Conservation (phyloP, 2,113 vertebrate genomes). For the Cheirogaleus medius region DNA sequence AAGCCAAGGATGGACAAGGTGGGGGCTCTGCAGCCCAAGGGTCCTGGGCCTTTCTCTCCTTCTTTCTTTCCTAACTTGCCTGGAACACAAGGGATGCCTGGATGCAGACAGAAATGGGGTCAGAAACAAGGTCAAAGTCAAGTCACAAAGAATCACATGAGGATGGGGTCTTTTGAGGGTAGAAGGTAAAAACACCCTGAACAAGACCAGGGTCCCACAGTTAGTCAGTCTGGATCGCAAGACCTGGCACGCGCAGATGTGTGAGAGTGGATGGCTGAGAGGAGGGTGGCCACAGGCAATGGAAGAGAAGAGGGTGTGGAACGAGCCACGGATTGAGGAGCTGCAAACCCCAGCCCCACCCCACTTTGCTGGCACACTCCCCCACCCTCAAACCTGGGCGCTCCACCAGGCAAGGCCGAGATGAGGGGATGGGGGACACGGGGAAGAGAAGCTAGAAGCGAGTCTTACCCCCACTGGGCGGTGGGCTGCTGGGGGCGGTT, state of each 20-base stretch:
- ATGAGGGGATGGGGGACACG: constrained; percentile 88
- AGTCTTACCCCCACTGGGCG: constrained; percentile 93
- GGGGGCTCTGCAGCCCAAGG: background rate
- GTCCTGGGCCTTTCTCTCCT: background rate
- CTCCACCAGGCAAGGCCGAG: constrained; percentile 89
- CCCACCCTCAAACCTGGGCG: constrained; percentile 76
- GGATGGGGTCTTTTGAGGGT: background rate
- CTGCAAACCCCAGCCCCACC: background rate
- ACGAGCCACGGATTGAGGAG: background rate
- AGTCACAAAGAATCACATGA: background rate
- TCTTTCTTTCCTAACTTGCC: background rate
- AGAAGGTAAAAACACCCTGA: background rate
- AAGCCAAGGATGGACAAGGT: background rate
- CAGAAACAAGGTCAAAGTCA: background rate
- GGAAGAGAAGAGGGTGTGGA: background rate
- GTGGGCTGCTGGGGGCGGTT: constrained; percentile 86
- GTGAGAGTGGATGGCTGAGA: fast-evolving
- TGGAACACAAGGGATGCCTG: background rate
- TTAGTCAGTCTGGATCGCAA: background rate
- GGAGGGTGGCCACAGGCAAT: background rate
- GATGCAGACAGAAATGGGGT: background rate
- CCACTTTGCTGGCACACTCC: background rate
- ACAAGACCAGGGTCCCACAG: background rate
- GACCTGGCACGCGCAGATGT: background rate
- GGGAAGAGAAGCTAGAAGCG: constrained; percentile 89